A percentile compares a stretch with the other conserved stretches of the same genome.
Evolutionary conservation across 2,113 vertebrate species (phyloP).

Genomic region (Actenoides hombroni): DNA sequence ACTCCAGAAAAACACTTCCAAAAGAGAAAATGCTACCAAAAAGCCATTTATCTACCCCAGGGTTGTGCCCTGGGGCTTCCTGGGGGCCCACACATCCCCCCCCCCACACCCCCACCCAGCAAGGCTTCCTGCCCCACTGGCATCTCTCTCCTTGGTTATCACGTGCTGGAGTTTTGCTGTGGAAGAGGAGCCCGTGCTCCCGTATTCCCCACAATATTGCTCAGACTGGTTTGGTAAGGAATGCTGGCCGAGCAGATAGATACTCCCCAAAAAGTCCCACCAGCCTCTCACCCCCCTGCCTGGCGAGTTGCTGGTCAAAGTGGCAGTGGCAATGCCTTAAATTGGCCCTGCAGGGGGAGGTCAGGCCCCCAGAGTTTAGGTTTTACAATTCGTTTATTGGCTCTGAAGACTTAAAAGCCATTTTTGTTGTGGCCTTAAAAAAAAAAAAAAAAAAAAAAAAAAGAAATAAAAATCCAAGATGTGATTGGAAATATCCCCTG

Average conservation of each 20-base stretch:
- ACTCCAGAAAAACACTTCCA: fast-evolving
- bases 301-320: fast-evolving
- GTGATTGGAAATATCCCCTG: neutral
- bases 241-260: fast-evolving
- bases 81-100: neutral
- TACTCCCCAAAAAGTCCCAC: fast-evolving
- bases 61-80: no score
- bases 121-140: fast-evolving
- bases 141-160: neutral
- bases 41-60: fast-evolving
- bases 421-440: neutral
- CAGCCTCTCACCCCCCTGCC: fast-evolving
- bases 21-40: no score
- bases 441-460: neutral
- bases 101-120: fast-evolving
- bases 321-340: fast-evolving
- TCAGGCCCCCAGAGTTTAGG: fast-evolving
- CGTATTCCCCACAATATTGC: fast-evolving
- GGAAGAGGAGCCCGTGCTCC: fast-evolving
- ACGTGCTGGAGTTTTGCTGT: fast-evolving
- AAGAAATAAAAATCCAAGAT: neutral
- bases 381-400: neutral
- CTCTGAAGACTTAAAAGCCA: neutral
- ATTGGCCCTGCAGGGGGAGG: neutral
- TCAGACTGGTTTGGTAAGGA: neutral